Evolutionary conservation across 2,888 invertebrate genomes (phyloP), one percentile per base, ranked within the genome.

Genomic region (Tyria jacobaeae): DNA sequence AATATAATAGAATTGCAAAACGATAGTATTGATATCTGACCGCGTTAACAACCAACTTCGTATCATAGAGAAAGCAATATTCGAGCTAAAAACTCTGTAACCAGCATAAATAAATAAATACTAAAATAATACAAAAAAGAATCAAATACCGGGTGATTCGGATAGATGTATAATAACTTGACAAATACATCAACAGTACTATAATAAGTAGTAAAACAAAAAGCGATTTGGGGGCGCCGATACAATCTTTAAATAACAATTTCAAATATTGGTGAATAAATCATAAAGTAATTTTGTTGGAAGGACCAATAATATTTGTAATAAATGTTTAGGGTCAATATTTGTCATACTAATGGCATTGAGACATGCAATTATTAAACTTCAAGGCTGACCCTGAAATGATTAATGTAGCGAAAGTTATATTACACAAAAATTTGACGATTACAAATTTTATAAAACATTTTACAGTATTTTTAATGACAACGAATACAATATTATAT

Each of bases 161-260:
- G 21, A 51, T 51, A 17, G 21, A 34, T 51, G 51, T 21, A 44
- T 51, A 34, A 51, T 35, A 35, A 51, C 35, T 35, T 24, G 35
- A 35, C 35, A 21, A 51, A 35, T 21, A 51, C 51, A 51, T 34
- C 34, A 35, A 35, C 21, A 35, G 35, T 21, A 14, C 21, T 35
- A 51, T 24, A 35, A 17, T 24, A n/a, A 12, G 12, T 21, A 51
- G 34, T 35, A 51, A 12, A 51, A 51, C 35, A 51, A 44, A 51
- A 35, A 51, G 35, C 35, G 3, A 35, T 51, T 51, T 51, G 9
- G 9, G 21, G 51, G 34, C 51, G 21, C 17, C 7, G 34, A 21
- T 51, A 34, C 14, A 21, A 51, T 51, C 34, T 34, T 34, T 51
- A n/a, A 34, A 3, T 21, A 50, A 12, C 5, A 21, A 17, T 34